Percentiles rank a stretch among this genome's conserved stretches.
These are phyloP conservation scores for Pteruthius melanotis DNA, from an alignment of 2,113 vertebrate genomes.

Conservation along the genomic window DNA sequence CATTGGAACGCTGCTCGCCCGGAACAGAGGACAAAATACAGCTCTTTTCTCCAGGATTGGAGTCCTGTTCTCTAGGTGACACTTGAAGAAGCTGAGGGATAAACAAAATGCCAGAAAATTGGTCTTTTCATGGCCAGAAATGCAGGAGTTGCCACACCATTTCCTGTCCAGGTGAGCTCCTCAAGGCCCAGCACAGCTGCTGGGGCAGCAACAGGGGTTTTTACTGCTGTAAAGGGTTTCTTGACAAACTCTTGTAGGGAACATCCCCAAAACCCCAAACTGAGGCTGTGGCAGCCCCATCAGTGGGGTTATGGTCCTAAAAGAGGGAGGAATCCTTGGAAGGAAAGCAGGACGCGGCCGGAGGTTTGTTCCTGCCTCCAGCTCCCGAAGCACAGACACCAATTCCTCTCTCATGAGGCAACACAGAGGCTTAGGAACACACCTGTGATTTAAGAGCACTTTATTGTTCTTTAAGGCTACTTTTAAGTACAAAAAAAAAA, in stretches of 20 bases:
- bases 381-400: rapidly evolving
- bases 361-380: background rate
- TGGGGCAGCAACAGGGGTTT: background rate
- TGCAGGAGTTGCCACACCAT: background rate
- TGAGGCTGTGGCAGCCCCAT: rapidly evolving
- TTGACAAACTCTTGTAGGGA: background rate
- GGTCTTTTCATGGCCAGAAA: background rate
- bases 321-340: background rate
- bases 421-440: background rate
- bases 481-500: conserved; percentile 98
- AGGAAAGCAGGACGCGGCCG: background rate
- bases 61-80: background rate
- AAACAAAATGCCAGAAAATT: background rate
- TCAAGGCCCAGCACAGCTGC: background rate
- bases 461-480: conserved; percentile 99
- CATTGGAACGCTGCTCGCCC: rapidly evolving
- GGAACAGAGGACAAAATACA: rapidly evolving
- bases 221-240: background rate
- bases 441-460: conserved; percentile 97
- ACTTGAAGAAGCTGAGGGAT: background rate
- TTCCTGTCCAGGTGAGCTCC: background rate
- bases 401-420: background rate
- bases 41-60: rapidly evolving
- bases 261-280: rapidly evolving
- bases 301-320: rapidly evolving